Conservation (phyloP, 2,888 invertebrate genomes). For the Gandaritis pyraliata region DNA sequence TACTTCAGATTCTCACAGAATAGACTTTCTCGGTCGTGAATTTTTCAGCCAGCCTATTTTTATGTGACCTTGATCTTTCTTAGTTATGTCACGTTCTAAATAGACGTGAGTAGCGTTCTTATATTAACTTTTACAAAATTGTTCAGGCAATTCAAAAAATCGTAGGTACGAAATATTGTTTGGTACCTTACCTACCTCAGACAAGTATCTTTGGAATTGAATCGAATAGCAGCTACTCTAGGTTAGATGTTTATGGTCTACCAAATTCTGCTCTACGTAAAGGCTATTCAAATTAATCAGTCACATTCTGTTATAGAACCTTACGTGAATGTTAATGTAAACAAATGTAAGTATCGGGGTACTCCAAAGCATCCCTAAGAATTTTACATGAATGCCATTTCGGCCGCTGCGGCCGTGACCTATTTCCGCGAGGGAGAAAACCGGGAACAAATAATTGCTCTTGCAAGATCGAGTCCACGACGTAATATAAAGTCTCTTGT, state of each 20-base stretch:
- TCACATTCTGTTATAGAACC: background rate
- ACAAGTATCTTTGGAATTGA: too few species aligned
- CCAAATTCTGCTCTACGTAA: background rate
- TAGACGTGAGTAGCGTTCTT: constrained; percentile 6
- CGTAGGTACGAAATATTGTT: too few species aligned
- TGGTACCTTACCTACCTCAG: too few species aligned
- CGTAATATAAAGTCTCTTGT: constrained; percentile 25
- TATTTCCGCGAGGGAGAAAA: constrained; percentile 35
- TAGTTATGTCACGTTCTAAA: constrained; percentile 19
- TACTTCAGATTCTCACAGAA: constrained; percentile 10
- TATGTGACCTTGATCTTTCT: constrained; percentile 31
- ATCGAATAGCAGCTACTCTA: too few species aligned
- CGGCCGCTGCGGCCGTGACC: constrained; percentile 34
- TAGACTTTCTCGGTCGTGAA: constrained; percentile 13
- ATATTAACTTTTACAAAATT: background rate
- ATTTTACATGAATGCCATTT: constrained; percentile 26
- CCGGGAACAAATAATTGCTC: constrained; percentile 27
- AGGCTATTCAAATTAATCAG: background rate
- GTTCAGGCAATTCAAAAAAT: background rate
- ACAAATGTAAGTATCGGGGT: constrained; percentile 1
- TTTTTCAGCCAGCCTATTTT: constrained; percentile 27
- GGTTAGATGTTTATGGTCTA: background rate
- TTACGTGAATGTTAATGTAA: background rate
- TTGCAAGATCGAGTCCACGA: constrained; percentile 20
- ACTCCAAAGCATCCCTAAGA: constrained; percentile 14